Percentiles rank a stretch among this genome's conserved stretches.
phyloP scores from a whole-genome alignment of 1,140 invertebrate genomes.

The Hormaphis cornu region DNA sequence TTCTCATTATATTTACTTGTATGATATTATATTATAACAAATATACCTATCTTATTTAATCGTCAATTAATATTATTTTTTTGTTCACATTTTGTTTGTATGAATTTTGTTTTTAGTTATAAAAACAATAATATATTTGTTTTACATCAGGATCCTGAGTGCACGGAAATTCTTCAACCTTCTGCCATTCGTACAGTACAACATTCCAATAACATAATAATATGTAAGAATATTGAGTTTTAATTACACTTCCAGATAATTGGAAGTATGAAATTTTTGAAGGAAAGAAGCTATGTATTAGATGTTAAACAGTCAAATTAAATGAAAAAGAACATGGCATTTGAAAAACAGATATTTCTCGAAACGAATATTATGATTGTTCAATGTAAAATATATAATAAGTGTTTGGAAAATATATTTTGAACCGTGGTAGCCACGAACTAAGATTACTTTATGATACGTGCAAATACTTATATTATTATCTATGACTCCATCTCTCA shows the following conservation, averaged over 20 bases:
- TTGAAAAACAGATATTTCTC: not conserved
- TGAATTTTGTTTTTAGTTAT: not conserved
- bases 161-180: not conserved
- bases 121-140: not conserved
- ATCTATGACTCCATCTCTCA: too few species aligned
- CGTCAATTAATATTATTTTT: not conserved
- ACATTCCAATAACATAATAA: not conserved
- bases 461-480: too few species aligned
- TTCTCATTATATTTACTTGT: not conserved
- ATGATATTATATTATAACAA: not conserved
- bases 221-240: not conserved
- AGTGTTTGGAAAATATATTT: not conserved
- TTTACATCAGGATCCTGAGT: not conserved
- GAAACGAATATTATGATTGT: not conserved
- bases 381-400: not conserved
- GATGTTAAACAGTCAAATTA: not conserved
- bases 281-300: not conserved
- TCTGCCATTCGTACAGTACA: not conserved
- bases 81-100: not conserved
- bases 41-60: too few species aligned
- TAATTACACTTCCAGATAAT: not conserved
- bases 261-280: not conserved
- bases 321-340: not conserved
- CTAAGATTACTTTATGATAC: too few species aligned
- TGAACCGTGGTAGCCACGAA: too few species aligned